Percentiles rank a stretch among this genome's conserved stretches.
These are phyloP conservation scores for Actinia tenebrosa DNA, from an alignment of 64 coral and sea anemone species.

Conservation along the genomic window DNA sequence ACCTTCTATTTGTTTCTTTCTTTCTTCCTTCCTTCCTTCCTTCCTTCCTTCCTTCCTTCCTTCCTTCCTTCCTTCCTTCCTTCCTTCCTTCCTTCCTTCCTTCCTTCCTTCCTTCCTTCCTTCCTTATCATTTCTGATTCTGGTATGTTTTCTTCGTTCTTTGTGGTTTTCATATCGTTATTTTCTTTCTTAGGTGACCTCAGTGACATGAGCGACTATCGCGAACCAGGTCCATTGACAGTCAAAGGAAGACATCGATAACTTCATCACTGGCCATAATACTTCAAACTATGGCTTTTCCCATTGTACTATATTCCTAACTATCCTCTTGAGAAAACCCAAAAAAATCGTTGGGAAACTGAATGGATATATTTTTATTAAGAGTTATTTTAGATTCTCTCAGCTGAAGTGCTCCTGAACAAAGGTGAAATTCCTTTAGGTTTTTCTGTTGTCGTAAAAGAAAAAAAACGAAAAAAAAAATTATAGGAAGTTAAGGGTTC, in stretches of 20 bases:
- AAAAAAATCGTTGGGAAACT: no score
- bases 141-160: neutral
- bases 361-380: no score
- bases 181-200: conserved; percentile 11
- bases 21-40: neutral
- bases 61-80: neutral
- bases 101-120: neutral
- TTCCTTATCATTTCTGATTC: neutral
- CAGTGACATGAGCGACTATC: neutral
- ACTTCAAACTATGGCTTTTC: neutral
- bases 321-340: neutral
- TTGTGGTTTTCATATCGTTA: neutral
- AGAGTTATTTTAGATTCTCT: no score
- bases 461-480: no score
- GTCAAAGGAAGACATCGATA: neutral
- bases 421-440: no score
- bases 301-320: neutral
- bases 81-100: neutral
- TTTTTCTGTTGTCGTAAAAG: no score
- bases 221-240: neutral
- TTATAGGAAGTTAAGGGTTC: no score
- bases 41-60: neutral
- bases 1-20: neutral
- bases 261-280: no score
- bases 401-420: no score